Conservation (phyloP, 1,140 invertebrate species). For the Amphibalanus amphitrite region DNA sequence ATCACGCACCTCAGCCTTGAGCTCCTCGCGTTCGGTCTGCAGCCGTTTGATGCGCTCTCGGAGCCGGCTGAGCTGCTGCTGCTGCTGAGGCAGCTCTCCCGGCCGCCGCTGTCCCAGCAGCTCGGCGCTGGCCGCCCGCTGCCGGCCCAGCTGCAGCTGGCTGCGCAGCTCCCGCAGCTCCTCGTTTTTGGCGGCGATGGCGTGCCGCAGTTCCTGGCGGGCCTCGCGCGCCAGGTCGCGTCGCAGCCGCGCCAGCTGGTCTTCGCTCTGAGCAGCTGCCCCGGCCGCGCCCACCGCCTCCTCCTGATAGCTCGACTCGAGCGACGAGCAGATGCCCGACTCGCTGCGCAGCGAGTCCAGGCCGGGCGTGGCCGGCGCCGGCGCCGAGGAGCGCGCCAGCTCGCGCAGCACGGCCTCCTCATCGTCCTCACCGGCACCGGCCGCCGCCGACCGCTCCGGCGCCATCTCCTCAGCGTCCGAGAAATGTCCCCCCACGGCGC, state of each 20-base stretch:
- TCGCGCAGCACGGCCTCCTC: background rate
- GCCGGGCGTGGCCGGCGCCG: background rate
- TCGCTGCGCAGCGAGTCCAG: background rate
- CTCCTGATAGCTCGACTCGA: background rate
- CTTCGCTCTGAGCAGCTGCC: too few species aligned
- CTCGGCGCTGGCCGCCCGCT: background rate
- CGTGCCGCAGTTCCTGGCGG: background rate
- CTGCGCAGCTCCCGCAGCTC: background rate
- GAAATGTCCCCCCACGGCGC: too few species aligned
- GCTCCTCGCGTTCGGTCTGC: background rate
- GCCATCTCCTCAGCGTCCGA: too few species aligned
- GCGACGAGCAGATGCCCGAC: background rate
- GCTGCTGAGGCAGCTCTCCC: background rate
- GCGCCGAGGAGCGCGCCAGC: background rate
- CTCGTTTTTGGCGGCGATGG: background rate
- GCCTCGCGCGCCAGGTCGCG: background rate
- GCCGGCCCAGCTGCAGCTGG: background rate
- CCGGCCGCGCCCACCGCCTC: background rate
- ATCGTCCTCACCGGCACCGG: background rate
- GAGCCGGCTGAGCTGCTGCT: background rate
- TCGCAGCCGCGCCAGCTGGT: background rate
- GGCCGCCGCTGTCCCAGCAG: background rate
- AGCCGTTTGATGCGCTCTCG: background rate
- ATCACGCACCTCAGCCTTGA: background rate
- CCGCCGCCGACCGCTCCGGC: too few species aligned